These are phyloP conservation scores for Umimayanthus chanpuru DNA, from an alignment of 92 coral and sea anemone genomes.

Conservation along the genomic window DNA sequence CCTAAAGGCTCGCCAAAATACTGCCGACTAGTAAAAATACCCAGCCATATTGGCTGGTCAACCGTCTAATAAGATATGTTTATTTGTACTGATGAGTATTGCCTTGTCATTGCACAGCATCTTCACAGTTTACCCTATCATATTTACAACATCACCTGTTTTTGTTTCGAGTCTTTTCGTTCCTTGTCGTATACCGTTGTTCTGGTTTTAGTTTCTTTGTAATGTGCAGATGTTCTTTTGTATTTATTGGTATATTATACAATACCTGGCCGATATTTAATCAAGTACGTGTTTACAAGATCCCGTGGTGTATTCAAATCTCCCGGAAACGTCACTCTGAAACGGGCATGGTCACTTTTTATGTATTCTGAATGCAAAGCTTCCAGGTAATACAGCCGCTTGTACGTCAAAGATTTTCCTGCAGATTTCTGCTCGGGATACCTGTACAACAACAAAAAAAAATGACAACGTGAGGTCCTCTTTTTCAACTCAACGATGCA, in stretches of 20 bases:
- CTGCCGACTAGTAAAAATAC: too few species aligned
- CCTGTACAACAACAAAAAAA: conserved; percentile 4
- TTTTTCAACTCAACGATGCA: too few species aligned
- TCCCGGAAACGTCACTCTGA: conserved; percentile 65
- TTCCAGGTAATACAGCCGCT: conserved; percentile 70
- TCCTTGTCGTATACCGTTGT: too few species aligned
- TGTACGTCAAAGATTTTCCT: conserved; percentile 44
- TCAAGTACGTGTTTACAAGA: conserved; percentile 38
- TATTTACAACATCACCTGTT: too few species aligned
- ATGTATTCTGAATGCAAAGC: conserved; percentile 70
- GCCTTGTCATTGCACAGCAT: too few species aligned
- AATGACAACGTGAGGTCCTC: neutral
- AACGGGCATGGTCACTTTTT: conserved; percentile 59
- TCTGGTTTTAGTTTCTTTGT: too few species aligned
- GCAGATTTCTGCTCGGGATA: conserved; percentile 66
- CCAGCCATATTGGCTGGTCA: too few species aligned
- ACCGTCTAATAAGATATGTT: too few species aligned
- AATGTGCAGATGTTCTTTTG: neutral
- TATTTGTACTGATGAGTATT: too few species aligned
- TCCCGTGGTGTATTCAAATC: conserved; percentile 24
- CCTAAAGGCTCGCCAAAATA: too few species aligned
- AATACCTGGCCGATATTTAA: conserved; percentile 59
- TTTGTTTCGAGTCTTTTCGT: too few species aligned
- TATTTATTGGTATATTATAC: neutral
- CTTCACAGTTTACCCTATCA: too few species aligned